These are phyloP conservation scores for Shinisaurus crocodilurus DNA, from an alignment of 2,113 vertebrate species.

Conservation along the genomic window DNA sequence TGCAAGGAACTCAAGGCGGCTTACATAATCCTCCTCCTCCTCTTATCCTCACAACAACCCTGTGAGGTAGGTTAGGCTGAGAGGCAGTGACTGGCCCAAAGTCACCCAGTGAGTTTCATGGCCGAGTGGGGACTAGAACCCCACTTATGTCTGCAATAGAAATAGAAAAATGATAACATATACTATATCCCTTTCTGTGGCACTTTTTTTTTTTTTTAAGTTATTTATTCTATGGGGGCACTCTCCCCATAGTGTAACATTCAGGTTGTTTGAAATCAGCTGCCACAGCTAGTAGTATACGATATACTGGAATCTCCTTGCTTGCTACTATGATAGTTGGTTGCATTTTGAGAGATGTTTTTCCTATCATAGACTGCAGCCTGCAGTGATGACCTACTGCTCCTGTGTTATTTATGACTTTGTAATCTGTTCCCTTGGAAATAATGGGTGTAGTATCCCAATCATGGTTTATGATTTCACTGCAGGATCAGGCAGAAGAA, in stretches of 20 bases:
- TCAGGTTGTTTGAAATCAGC: background rate
- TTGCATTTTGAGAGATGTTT: fast-evolving
- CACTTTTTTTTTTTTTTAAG: too few species aligned
- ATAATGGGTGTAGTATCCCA: constrained; percentile 66
- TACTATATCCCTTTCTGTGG: constrained; percentile 7
- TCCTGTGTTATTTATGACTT: constrained; percentile 57
- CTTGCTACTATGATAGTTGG: fast-evolving
- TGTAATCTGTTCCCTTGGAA: constrained; percentile 70
- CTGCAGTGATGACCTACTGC: constrained; percentile 51
- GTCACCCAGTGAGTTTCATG: too few species aligned
- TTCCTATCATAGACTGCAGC: constrained; percentile 40
- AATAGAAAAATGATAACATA: background rate
- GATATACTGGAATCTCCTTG: background rate
- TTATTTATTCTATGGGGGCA: too few species aligned
- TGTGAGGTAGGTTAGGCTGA: too few species aligned
- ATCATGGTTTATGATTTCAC: constrained; percentile 59
- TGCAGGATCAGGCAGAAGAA: constrained; percentile 1
- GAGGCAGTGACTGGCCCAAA: too few species aligned
- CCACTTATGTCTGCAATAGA: constrained; percentile 43
- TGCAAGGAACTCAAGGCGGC: too few species aligned
- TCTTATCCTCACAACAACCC: too few species aligned
- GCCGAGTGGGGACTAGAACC: too few species aligned
- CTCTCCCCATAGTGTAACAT: background rate
- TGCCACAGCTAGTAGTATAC: background rate
- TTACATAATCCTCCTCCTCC: too few species aligned